Conservation (phyloP, 1,140 invertebrate genomes). For the Nymphalis io region DNA sequence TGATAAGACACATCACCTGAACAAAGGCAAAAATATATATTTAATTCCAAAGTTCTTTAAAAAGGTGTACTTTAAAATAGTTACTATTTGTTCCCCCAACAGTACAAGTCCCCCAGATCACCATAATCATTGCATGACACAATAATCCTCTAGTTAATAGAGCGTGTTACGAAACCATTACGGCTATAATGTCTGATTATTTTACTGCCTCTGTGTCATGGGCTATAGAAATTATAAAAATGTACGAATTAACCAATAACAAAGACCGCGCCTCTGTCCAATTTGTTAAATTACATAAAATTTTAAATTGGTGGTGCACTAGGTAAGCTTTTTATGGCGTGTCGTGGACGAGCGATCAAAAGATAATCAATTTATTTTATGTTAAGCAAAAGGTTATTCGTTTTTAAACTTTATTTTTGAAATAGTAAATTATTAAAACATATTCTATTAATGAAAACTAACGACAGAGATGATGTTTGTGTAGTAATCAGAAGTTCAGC, state of each 20-base stretch:
- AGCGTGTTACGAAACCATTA: conserved; percentile 51
- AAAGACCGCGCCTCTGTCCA: conserved; percentile 14
- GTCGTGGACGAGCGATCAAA: no score
- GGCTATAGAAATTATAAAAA: conserved; percentile 28
- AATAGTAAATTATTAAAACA: no score
- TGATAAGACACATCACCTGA: no score
- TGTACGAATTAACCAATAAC: conserved; percentile 14
- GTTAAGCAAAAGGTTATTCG: no score
- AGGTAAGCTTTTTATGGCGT: no score
- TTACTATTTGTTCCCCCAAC: background rate
- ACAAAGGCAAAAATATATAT: no score
- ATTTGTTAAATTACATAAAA: conserved; percentile 8
- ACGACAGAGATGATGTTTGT: no score
- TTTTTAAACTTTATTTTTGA: no score
- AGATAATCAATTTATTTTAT: no score
- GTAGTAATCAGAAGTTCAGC: no score
- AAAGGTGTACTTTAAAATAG: background rate
- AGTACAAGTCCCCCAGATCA: conserved; percentile 47
- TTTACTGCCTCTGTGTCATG: conserved; percentile 35
- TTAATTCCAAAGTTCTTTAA: no score
- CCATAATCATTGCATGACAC: conserved; percentile 54
- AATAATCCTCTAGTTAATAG: conserved; percentile 56
- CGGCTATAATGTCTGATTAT: conserved; percentile 38
- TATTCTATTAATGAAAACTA: no score
- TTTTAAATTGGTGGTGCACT: background rate